phyloP scores from a whole-genome alignment of 2,888 invertebrate species.

The Oscheius myriophilus region DNA sequence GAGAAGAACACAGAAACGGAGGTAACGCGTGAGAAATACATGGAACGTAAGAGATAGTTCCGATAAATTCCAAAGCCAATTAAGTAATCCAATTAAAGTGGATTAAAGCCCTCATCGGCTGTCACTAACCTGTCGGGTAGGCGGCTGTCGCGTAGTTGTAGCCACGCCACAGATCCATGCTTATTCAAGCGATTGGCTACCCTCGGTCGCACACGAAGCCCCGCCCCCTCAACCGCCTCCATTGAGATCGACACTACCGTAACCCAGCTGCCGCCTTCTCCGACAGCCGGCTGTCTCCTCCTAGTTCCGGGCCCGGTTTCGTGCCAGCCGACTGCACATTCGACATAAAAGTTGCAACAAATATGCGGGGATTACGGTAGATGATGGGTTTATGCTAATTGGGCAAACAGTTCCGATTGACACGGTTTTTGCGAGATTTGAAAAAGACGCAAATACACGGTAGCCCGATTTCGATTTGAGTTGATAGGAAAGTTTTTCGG shows the following conservation, averaged over 20 bases:
- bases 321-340: not conserved
- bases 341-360: not conserved
- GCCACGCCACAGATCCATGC: conserved; percentile 35
- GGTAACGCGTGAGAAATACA: too few relatives aligned
- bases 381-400: not conserved
- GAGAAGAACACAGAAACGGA: too few relatives aligned
- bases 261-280: conserved; percentile 10
- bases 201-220: conserved; percentile 30
- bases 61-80: too few relatives aligned
- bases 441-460: too few relatives aligned
- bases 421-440: too few relatives aligned
- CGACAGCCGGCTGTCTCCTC: not conserved
- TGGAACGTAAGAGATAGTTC: too few relatives aligned
- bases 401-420: too few relatives aligned
- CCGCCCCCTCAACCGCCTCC: conserved; percentile 6
- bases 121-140: conserved; percentile 26
- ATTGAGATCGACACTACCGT: not conserved
- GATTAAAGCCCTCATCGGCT: too few relatives aligned
- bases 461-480: too few relatives aligned
- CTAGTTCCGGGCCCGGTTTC: conserved; percentile 2
- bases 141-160: conserved; percentile 25
- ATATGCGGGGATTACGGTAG: not conserved
- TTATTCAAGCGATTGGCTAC: conserved; percentile 36
- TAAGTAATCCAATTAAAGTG: too few relatives aligned
- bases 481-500: too few relatives aligned